Conservation (phyloP, 2,888 invertebrate genomes). For the Drosophila diplacantha region DNA sequence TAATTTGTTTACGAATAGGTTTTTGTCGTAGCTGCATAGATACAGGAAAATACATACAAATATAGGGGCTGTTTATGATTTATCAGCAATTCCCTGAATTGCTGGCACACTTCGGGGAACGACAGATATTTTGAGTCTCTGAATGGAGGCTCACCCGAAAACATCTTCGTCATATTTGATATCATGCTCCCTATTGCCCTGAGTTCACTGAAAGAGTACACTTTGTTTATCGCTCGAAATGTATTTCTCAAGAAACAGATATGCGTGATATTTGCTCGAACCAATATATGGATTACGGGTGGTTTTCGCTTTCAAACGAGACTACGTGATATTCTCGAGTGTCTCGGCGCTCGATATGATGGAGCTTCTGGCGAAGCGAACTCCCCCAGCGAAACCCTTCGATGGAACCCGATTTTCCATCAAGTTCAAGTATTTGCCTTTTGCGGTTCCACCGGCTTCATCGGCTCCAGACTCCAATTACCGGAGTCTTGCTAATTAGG, state of each 20-base stretch:
- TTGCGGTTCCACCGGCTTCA: conserved; percentile 12
- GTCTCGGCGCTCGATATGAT: conserved; percentile 8
- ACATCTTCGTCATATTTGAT: conserved; percentile 28
- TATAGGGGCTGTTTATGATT: conserved; percentile 35
- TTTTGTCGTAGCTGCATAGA: conserved; percentile 6
- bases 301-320: conserved; percentile 8
- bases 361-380: background rate
- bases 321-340: conserved; percentile 47
- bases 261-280: conserved; percentile 35
- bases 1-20: background rate
- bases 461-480: conserved; percentile 43
- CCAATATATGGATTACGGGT: conserved; percentile 13
- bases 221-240: conserved; percentile 17
- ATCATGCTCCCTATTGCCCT: conserved; percentile 19
- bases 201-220: conserved; percentile 1
- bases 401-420: conserved; percentile 26
- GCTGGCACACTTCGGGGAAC: conserved; percentile 48
- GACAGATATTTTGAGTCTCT: conserved; percentile 29
- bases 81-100: conserved; percentile 55
- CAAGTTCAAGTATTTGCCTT: conserved; percentile 35
- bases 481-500: conserved; percentile 43
- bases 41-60: background rate
- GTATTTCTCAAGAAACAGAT: conserved; percentile 37
- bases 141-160: conserved; percentile 8
- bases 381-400: conserved; percentile 15